These are phyloP conservation scores for Neodiprion virginianus DNA, from an alignment of 1,140 invertebrate species.

Conservation along the genomic window DNA sequence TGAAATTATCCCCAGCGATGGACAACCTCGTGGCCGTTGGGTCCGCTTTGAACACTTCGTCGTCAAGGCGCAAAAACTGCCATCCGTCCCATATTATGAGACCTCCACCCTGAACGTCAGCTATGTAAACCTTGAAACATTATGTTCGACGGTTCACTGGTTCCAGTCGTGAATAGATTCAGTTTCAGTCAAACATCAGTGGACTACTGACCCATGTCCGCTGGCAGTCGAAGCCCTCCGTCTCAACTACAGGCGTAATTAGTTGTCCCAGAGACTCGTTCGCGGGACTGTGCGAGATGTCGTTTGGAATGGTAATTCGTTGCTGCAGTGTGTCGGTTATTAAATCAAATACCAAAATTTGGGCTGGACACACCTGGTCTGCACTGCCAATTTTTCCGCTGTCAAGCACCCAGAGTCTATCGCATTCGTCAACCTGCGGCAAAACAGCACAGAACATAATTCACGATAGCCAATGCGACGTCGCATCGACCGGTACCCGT, in stretches of 20 bases:
- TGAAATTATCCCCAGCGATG: slow-evolving; percentile 70
- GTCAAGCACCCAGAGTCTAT: slow-evolving; percentile 61
- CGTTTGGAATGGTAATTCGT: slow-evolving; percentile 46
- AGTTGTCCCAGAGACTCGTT: no score
- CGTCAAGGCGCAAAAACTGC: slow-evolving; percentile 64
- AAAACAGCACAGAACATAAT: no score
- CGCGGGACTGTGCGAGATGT: slow-evolving; percentile 13
- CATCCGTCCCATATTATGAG: slow-evolving; percentile 66
- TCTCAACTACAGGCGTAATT: slow-evolving; percentile 25
- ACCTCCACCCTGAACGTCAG: slow-evolving; percentile 65
- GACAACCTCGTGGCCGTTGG: slow-evolving; percentile 69
- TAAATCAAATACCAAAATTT: slow-evolving; percentile 58
- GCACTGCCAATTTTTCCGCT: slow-evolving; percentile 53
- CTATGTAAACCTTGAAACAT: slow-evolving; percentile 61
- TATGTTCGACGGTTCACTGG: no score
- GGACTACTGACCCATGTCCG: no score
- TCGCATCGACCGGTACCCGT: no score
- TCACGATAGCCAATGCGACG: no score
- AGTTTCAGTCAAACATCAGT: no score
- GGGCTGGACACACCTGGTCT: slow-evolving; percentile 50
- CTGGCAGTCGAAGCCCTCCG: background rate
- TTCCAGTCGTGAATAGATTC: no score
- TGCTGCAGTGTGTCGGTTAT: slow-evolving; percentile 52
- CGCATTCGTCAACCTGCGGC: slow-evolving; percentile 51
- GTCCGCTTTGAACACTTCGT: slow-evolving; percentile 71